Conservation (phyloP, 2,888 invertebrate species). For the Diplolepis rosae region DNA sequence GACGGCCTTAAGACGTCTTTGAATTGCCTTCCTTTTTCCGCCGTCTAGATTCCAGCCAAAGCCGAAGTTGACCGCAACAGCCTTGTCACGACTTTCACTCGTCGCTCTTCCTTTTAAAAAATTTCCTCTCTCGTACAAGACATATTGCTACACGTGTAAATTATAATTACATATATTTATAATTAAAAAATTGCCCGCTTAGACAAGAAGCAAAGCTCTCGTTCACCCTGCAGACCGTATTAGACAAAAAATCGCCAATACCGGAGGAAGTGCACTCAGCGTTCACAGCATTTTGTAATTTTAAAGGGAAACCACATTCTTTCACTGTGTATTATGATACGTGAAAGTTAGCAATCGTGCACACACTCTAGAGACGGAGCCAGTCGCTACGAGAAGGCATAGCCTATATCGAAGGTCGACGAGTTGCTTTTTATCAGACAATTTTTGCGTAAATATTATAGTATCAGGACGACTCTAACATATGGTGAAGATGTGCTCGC, state of each 20-base stretch:
- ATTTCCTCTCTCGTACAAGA: not conserved
- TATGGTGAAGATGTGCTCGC: conserved; percentile 55
- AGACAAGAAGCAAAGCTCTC: conserved; percentile 10
- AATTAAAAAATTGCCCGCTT: not conserved
- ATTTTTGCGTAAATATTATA: conserved; percentile 62
- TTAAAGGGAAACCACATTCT: conserved; percentile 73
- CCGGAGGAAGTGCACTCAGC: conserved; percentile 57
- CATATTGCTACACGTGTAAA: not conserved
- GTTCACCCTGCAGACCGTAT: not conserved
- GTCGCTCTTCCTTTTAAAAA: conserved; percentile 2
- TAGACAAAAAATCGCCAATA: conserved; percentile 44
- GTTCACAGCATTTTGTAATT: conserved; percentile 70
- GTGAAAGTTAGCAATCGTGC: conserved; percentile 69
- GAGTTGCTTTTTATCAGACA: conserved; percentile 62
- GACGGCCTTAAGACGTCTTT: not conserved
- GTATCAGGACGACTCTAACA: conserved; percentile 50
- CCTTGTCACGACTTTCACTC: conserved; percentile 20
- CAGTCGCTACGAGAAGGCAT: conserved; percentile 47
- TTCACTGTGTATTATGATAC: conserved; percentile 72
- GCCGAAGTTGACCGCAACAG: conserved; percentile 15
- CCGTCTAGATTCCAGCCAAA: conserved; percentile 9
- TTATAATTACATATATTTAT: not conserved
- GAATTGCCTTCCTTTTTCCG: not conserved
- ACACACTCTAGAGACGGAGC: conserved; percentile 38
- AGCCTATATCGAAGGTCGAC: conserved; percentile 69